Conservation (phyloP, 2,888 invertebrate species). For the Apodemia duryi region DNA sequence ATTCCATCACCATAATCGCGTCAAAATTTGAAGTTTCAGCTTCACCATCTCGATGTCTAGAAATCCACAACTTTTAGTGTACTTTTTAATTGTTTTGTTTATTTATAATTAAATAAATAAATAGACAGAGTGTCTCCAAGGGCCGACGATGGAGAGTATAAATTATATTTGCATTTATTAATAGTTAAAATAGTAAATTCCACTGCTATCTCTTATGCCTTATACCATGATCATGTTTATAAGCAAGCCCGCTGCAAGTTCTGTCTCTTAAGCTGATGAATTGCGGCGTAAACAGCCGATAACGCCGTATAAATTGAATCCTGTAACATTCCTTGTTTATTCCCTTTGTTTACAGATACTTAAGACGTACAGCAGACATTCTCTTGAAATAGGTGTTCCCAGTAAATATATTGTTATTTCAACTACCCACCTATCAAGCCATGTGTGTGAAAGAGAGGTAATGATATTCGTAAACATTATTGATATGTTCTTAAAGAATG, state of each 20-base stretch:
- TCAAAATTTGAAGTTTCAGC: no score
- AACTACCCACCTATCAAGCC: not conserved
- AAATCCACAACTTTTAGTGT: no score
- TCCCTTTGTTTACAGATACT: constrained; percentile 10
- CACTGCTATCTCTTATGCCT: not conserved
- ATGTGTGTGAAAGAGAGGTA: not conserved
- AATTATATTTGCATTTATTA: no score
- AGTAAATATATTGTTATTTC: not conserved
- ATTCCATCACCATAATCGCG: no score
- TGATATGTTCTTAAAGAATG: not conserved
- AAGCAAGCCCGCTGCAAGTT: not conserved
- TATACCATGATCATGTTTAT: constrained; percentile 13
- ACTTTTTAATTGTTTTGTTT: no score
- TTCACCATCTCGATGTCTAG: no score
- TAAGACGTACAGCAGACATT: constrained; percentile 1
- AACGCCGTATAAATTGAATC: constrained; percentile 20
- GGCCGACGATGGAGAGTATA: no score
- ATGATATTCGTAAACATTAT: not conserved
- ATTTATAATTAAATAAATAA: no score
- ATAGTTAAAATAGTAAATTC: no score
- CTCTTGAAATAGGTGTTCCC: not conserved
- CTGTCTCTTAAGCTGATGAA: constrained; percentile 16
- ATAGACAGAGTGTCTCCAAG: no score
- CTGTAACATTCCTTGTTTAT: constrained; percentile 15
- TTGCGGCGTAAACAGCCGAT: constrained; percentile 19